Percentiles rank a stretch among this genome's conserved stretches.
These are phyloP conservation scores for Hephaestus fuliginosus DNA, from an alignment of 2,797 vertebrate genomes.

Conservation along the genomic window DNA sequence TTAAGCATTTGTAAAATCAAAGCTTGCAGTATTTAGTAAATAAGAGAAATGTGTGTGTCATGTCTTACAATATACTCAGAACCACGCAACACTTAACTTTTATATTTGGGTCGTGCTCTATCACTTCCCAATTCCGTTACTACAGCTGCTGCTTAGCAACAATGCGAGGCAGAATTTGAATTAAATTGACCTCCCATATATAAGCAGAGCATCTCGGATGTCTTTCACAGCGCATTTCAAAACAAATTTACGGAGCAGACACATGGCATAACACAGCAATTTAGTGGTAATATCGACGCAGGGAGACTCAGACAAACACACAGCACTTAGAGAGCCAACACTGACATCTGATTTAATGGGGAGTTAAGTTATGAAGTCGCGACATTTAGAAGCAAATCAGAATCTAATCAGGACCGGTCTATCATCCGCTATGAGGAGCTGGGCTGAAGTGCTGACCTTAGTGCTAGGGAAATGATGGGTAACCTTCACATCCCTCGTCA, in stretches of 20 bases:
- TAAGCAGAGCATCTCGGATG: not conserved
- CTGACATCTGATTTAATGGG: conserved; percentile 50
- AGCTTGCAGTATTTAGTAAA: not conserved
- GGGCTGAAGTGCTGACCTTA: conserved; percentile 56
- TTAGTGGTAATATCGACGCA: not conserved
- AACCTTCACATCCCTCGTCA: conserved; percentile 41
- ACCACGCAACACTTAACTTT: not conserved
- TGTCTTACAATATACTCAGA: not conserved
- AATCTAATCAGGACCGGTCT: conserved; percentile 47
- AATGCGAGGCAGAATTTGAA: conserved; percentile 3
- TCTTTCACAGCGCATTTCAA: conserved; percentile 24
- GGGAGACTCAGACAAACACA: conserved; percentile 2
- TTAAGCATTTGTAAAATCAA: not conserved
- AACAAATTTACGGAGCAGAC: not conserved
- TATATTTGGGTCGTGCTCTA: not conserved
- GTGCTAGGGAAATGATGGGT: conserved; percentile 35
- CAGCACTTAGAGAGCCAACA: not conserved
- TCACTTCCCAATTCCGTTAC: not conserved
- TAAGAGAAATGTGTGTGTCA: not conserved
- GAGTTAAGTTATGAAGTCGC: conserved; percentile 31
- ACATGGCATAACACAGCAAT: not conserved
- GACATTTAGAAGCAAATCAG: conserved; percentile 44
- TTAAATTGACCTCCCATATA: not conserved
- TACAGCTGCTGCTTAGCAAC: not conserved
- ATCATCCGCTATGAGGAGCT: conserved; percentile 8